Conservation (phyloP, 2,113 vertebrate genomes). For the Callopanchax toddi region DNA sequence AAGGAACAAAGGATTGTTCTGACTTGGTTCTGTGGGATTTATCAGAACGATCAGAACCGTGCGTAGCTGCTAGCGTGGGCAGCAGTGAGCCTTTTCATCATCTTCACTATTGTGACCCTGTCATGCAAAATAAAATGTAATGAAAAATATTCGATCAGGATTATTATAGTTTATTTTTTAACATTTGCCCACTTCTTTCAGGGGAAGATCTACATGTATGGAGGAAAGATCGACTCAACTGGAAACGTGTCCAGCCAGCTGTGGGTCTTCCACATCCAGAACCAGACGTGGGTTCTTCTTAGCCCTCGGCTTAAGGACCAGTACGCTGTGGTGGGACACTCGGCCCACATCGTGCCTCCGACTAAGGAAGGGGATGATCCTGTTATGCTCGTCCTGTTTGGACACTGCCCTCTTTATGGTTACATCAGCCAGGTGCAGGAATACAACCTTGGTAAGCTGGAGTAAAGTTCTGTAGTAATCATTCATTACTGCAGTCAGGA, state of each 20-base stretch:
- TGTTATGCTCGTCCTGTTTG: slow-evolving; percentile 94
- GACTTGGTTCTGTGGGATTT: too few relatives aligned
- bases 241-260: slow-evolving; percentile 95
- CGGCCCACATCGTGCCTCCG: slow-evolving; percentile 87
- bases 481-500: too few relatives aligned
- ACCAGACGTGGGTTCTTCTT: slow-evolving; percentile 86
- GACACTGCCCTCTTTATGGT: slow-evolving; percentile 95
- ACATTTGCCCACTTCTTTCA: slow-evolving; percentile 41
- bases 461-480: too few relatives aligned
- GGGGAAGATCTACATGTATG: slow-evolving; percentile 97
- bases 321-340: slow-evolving; percentile 95
- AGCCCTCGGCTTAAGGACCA: slow-evolving; percentile 86
- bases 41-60: too few relatives aligned
- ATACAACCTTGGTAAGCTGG: slow-evolving; percentile 88
- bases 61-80: too few relatives aligned
- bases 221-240: slow-evolving; percentile 92
- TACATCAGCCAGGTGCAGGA: slow-evolving; percentile 95
- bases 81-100: too few relatives aligned
- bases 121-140: too few relatives aligned
- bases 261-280: slow-evolving; percentile 89
- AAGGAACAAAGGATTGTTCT: too few relatives aligned
- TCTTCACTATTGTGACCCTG: too few relatives aligned
- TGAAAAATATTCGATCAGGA: too few relatives aligned
- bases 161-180: too few relatives aligned
- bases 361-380: slow-evolving; percentile 55